Evolutionary conservation across 2,113 vertebrate genomes (phyloP), one percentile per base, ranked within the genome.

Genomic region (Istiophorus platypterus): DNA sequence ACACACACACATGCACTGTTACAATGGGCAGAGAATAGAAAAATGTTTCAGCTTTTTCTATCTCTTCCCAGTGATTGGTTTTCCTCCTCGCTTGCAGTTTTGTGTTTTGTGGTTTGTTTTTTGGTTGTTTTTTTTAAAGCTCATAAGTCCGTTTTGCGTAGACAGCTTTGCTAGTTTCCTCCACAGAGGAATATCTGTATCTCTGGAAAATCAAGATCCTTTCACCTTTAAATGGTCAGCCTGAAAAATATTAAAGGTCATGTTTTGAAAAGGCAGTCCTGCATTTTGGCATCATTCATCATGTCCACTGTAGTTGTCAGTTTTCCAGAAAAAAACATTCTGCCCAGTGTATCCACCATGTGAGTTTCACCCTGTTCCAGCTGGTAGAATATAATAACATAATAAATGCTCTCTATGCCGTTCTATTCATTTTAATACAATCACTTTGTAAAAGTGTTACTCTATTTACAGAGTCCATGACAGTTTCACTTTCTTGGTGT

Each of bases 11-110:
- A 59, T 37, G 20, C 61, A 45, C 27, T 42, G 11, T 79, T 26
- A 66, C 24, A 49, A 65, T 45, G 56, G 22, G n/a, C 15, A 67
- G 22, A 66, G 45, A 75, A 26, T 3, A n/a, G 5, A 24, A 52
- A 76, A 80, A 61, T 82, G 72, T 84, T 83, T 78, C 18, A 83
- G 20, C 63, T 72, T 49, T 73, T 52, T 45, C 72, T 2, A 2
- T 52, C 69, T 65, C 64, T 66, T 52, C 47, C 45, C 72, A 57
- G 31, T 79, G 59, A 59, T 65, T 76, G 54, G 39, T 73, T 56
- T 79, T 58, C n/a, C 37, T 52, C 49, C 26, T 59, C 5, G 34
- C 26, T 73, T 64, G 12, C 39, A 47, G 42, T n/a, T 20, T 67
- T n/a, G n/a, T n/a, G n/a, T n/a, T n/a, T n/a, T n/a, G n/a, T n/a